phyloP scores from a whole-genome alignment of 1,140 invertebrate genomes.

The Ladona fulva region DNA sequence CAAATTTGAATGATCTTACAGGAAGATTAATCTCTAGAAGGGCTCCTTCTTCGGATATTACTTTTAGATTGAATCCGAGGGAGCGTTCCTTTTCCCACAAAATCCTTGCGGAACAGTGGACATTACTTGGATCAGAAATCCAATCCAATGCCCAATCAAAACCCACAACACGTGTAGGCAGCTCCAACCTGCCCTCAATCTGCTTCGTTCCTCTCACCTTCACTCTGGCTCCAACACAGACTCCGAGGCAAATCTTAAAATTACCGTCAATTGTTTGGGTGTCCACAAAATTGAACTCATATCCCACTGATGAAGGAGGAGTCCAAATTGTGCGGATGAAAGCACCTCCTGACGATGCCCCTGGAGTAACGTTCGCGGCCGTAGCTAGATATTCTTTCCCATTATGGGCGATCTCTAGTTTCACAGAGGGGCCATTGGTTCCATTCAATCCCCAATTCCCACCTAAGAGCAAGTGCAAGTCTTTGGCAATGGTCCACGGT shows the following conservation, averaged over 20 bases:
- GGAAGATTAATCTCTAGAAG: constrained; percentile 9
- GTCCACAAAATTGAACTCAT: not conserved
- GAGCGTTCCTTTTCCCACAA: constrained; percentile 13
- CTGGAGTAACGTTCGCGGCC: not conserved
- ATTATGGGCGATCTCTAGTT: not conserved
- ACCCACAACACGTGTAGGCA: constrained; percentile 15
- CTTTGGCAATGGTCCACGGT: not conserved
- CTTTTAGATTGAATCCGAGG: constrained; percentile 14
- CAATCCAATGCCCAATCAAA: not conserved
- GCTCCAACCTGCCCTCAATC: constrained; percentile 2
- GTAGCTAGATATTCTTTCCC: not conserved
- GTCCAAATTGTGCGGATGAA: not conserved
- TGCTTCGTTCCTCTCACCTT: not conserved
- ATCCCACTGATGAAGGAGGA: not conserved
- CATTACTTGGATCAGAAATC: not conserved
- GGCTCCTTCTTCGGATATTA: not conserved
- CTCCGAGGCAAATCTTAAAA: not conserved
- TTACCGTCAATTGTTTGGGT: not conserved
- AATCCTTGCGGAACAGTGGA: constrained; percentile 11
- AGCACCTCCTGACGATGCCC: not conserved
- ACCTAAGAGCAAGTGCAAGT: not conserved
- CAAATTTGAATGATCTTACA: constrained; percentile 15
- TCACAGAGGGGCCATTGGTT: not conserved
- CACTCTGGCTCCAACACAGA: not conserved
- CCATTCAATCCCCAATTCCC: not conserved